Evolutionary conservation across 1,140 invertebrate genomes (phyloP), one percentile per base, ranked within the genome.

Genomic region (Drosophila insularis): DNA sequence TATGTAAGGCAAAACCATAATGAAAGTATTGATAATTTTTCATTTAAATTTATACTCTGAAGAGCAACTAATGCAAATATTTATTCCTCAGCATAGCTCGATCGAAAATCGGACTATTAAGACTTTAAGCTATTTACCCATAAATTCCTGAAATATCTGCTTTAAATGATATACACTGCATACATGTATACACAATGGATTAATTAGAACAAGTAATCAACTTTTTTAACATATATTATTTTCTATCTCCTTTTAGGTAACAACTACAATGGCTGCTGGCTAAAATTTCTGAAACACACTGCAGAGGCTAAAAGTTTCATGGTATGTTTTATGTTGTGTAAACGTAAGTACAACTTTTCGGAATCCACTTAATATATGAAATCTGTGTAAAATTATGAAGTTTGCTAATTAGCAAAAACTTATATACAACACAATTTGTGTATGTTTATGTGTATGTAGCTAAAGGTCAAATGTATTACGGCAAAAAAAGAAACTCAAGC

Each of bases 381-480:
- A 82, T 64, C 64, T 86, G 75, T 40, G 39, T 50, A 53, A 73
- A 77, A 82, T 76, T 74, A 89, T 82, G 61, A 86, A 86, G 75
- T 86, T 87, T 82, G 21, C 71, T 86, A 86, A 89, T 86, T 73
- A 82, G 68, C 66, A 79, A 31, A 63, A 54, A 19, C 37, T 14
- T 23, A n/a, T 17, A 14, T 17, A 46, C 40, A 17, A 43, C 6
- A 2, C 43, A 19, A 8, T 46, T 8, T 17, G 17, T 50, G 43
- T 50, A 8, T 43, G 40, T 43, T 4, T 43, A 7, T 43, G 1
- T 43, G n/a, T 43, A 5, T 43, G 40, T 50, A 50, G 27, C 8
- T 58, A 50, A 8, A 50, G 43, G 63, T 58, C 68, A 56, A 21
- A 31, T 43, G 27, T 50, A 27, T 43, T 1, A 8, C 40, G 39